phyloP scores from a whole-genome alignment of 2,888 invertebrate genomes.

The Cotesia congregata region DNA sequence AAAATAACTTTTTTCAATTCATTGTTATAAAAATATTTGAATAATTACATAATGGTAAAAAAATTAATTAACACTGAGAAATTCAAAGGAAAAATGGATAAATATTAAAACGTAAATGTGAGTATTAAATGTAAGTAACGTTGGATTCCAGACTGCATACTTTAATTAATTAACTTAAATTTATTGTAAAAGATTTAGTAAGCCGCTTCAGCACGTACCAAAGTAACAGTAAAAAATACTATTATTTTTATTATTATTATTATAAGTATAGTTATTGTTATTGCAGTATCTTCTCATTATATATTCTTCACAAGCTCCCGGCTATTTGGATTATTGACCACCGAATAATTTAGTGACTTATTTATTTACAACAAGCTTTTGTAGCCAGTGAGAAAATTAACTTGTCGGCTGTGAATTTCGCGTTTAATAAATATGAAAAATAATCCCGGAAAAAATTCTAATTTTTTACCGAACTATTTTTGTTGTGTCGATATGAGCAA shows the following conservation, averaged over 20 bases:
- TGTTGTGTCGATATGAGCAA: too few species aligned
- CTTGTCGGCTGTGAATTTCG: background rate
- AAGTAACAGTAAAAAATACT: background rate
- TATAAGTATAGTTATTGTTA: background rate
- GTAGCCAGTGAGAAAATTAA: background rate
- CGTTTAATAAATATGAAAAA: too few species aligned
- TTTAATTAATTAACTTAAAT: conserved; percentile 2
- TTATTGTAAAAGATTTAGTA: background rate
- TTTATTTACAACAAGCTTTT: background rate
- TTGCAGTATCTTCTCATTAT: conserved; percentile 17
- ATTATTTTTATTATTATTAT: background rate
- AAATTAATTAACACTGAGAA: background rate
- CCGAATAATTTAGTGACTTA: conserved; percentile 11
- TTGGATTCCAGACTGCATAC: background rate
- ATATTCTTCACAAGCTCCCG: conserved; percentile 18
- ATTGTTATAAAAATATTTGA: too few species aligned
- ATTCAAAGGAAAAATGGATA: background rate
- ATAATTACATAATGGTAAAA: background rate
- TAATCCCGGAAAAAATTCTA: too few species aligned
- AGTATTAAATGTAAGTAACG: background rate
- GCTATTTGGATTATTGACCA: conserved; percentile 29
- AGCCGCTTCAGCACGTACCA: background rate
- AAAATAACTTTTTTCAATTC: too few species aligned
- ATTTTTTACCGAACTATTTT: too few species aligned
- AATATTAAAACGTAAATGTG: background rate